phyloP scores from a whole-genome alignment of 2,888 invertebrate genomes.

The Rhyacophila evoluta region DNA sequence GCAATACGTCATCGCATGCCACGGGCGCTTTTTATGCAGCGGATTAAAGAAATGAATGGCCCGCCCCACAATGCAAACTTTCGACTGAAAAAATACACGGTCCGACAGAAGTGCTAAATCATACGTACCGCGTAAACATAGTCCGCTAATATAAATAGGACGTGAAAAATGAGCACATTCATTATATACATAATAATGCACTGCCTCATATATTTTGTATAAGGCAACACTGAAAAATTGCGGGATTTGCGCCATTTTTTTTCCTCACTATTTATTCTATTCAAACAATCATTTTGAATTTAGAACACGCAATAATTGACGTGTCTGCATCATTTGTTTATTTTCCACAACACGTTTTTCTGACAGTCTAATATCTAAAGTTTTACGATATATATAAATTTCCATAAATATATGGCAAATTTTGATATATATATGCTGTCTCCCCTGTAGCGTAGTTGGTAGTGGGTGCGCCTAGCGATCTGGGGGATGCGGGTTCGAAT shows the following conservation, averaged over 20 bases:
- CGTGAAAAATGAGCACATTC: slow-evolving; percentile 30
- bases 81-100: slow-evolving; percentile 31
- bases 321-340: too few relatives aligned
- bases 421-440: too few relatives aligned
- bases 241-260: slow-evolving; percentile 7
- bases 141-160: slow-evolving; percentile 31
- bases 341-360: too few relatives aligned
- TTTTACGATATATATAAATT: too few relatives aligned
- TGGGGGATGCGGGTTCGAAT: too few relatives aligned
- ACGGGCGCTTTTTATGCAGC: slow-evolving; percentile 37
- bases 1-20: slow-evolving; percentile 26
- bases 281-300: too few relatives aligned
- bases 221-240: slow-evolving; percentile 37
- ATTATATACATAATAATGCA: slow-evolving; percentile 33
- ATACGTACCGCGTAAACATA: slow-evolving; percentile 36
- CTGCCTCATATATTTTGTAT: slow-evolving; percentile 8
- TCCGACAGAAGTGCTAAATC: slow-evolving; percentile 35
- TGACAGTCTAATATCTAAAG: too few relatives aligned
- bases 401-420: too few relatives aligned
- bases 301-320: too few relatives aligned
- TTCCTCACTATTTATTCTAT: too few relatives aligned
- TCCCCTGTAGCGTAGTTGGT: too few relatives aligned
- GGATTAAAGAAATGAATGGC: slow-evolving; percentile 38
- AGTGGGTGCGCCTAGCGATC: too few relatives aligned
- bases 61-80: slow-evolving; percentile 25